Base-by-base conservation (phyloP, 1,140 invertebrate genomes). In the Tetraneura akinire region DNA sequence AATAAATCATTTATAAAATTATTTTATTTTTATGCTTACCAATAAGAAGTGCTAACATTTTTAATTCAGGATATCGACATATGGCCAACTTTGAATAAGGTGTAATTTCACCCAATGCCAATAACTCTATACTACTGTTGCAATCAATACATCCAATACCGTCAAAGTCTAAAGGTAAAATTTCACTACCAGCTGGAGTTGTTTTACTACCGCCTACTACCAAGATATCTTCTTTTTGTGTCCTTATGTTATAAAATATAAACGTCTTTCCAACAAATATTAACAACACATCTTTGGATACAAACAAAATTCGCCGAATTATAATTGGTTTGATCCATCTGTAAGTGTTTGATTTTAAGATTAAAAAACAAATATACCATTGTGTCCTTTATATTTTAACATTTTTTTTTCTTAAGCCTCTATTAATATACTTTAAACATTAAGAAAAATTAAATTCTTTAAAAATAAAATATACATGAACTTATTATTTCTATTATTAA, bases 91-190 rank as follows among this genome's bases (percentile, higher is more conserved):
- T 78, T 14, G 37, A n/a, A 13, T 47, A 29, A 2, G 74, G 74
- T 23, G 51, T n/a, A 0, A 45, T 23, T 45, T 78, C 74, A 16
- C 55, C 74, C 55, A 78, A 37, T 3, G 74, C 74, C 9, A 78
- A 13, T 26, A 78, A 45, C 26, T 78, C 74, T 5, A 47, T 47
- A 18, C 23, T 37, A 45, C 21, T 1, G 26, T 16, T 29, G 29
- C 37, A 76, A 47, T 78, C 74, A 8, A 78, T 8, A 26, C 74
- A 78, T 1, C 74, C 55, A 18, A 78, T 47, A 62, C 74, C 37
- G 18, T 78, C 49, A 13, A 62, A 26, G 18, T 78, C 49, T n/a
- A 62, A 26, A 21, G 21, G 32, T 42, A 76, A 5, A 62, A 6
- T 18, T 8, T 45, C 37, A 18, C 23, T 55, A 6, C 21, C 32